Percentiles rank a stretch among this genome's conserved stretches.
phyloP scores from a whole-genome alignment of 2,797 vertebrate species.

The Artibeus jamaicensis region DNA sequence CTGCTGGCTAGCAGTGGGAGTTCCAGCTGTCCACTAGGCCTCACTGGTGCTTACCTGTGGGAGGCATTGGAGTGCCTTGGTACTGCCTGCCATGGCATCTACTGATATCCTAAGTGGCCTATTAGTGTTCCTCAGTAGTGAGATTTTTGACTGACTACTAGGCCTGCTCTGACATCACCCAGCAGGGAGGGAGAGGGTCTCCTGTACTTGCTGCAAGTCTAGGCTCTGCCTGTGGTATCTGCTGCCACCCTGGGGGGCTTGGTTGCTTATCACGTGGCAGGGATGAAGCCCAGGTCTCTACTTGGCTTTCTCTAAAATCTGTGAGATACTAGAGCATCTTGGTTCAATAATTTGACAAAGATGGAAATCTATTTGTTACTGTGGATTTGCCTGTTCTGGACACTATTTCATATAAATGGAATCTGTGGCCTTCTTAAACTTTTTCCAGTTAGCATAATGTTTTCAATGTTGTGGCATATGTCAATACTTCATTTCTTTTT shows the following conservation, averaged over 20 bases:
- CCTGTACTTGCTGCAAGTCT: not conserved
- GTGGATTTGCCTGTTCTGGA: not conserved
- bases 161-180: not conserved
- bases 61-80: not conserved
- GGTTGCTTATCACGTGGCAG: not conserved
- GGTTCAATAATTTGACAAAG: not conserved
- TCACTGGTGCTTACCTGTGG: not conserved
- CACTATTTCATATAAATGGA: not conserved
- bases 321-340: not conserved
- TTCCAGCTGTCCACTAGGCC: not conserved
- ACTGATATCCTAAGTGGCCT: not conserved
- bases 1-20: not conserved
- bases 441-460: not conserved
- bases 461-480: not conserved
- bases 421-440: not conserved
- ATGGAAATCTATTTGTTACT: constrained; percentile 2
- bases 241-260: not conserved
- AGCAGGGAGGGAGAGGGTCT: not conserved
- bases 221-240: not conserved
- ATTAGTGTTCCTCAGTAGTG: not conserved
- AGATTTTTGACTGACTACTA: not conserved
- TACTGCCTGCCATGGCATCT: not conserved
- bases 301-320: not conserved
- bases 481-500: not conserved
- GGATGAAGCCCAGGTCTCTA: not conserved